phyloP scores from a whole-genome alignment of 1,140 invertebrate genomes.

The Tetragonula clypearis region DNA sequence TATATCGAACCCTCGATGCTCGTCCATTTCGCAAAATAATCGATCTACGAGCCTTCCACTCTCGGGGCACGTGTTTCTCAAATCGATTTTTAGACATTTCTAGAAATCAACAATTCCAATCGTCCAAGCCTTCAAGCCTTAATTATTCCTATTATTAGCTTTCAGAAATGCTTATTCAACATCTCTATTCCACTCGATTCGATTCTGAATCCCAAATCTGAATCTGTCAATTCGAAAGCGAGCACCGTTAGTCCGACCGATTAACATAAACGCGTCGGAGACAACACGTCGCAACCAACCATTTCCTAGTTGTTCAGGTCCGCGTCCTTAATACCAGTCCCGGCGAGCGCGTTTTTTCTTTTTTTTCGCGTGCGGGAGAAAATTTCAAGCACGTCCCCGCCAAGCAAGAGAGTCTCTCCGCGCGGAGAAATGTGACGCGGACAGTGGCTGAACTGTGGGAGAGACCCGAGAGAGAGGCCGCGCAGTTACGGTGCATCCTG shows the following conservation, averaged over 20 bases:
- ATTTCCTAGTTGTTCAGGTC: not conserved
- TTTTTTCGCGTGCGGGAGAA: constrained; percentile 21
- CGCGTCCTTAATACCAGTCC: not conserved
- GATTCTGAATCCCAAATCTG: no score
- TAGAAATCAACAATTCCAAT: no score
- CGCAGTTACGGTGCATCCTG: constrained; percentile 63
- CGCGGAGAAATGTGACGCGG: constrained; percentile 40
- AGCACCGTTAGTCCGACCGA: not conserved
- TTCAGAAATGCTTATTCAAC: no score
- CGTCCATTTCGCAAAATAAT: no score
- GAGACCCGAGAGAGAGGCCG: constrained; percentile 38
- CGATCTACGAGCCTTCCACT: no score
- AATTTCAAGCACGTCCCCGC: constrained; percentile 34
- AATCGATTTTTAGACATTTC: no score
- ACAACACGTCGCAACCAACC: not conserved
- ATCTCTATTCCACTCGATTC: no score
- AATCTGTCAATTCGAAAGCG: not conserved
- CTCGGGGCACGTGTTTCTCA: no score
- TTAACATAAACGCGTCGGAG: not conserved
- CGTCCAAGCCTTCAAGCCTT: no score
- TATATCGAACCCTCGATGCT: no score
- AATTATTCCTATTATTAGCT: no score
- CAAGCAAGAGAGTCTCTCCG: not conserved
- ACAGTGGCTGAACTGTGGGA: constrained; percentile 39
- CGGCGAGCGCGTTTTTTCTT: constrained; percentile 24